Conservation (phyloP, 2,797 vertebrate genomes). For the Gallinago solitaria region DNA sequence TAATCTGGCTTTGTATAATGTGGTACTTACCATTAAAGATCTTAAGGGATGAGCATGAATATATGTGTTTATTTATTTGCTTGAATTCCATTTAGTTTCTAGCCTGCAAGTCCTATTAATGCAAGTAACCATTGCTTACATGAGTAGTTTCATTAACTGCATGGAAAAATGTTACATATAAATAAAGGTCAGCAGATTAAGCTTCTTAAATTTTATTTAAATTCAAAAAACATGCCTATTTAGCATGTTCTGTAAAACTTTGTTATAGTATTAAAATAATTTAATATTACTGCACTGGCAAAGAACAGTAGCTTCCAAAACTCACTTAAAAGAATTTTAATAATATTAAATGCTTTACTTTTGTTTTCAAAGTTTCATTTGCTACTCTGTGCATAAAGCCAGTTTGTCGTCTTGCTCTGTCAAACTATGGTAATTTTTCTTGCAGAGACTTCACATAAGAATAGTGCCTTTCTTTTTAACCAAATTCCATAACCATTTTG, state of each 20-base stretch:
- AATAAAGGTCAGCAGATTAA: conserved; percentile 33
- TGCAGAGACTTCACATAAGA: neutral
- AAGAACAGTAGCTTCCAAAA: conserved; percentile 10
- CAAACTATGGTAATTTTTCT: neutral
- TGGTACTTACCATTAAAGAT: conserved; percentile 16
- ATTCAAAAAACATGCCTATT: neutral
- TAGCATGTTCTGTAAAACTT: conserved; percentile 18
- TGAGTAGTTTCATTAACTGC: conserved; percentile 18
- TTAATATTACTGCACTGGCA: neutral
- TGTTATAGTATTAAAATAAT: neutral
- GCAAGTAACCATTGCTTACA: neutral
- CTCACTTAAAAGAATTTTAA: neutral
- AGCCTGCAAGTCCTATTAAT: conserved; percentile 3
- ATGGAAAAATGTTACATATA: conserved; percentile 13
- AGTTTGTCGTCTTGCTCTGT: conserved; percentile 4
- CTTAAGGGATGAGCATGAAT: neutral
- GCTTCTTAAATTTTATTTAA: conserved; percentile 30
- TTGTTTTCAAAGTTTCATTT: conserved; percentile 9
- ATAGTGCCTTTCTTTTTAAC: neutral
- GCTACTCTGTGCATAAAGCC: neutral
- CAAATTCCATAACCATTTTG: neutral
- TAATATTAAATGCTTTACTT: neutral
- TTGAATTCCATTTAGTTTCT: conserved; percentile 37
- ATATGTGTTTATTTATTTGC: conserved; percentile 30
- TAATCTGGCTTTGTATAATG: neutral